phyloP scores from a whole-genome alignment of 2,113 vertebrate species.

The Pica pica region DNA sequence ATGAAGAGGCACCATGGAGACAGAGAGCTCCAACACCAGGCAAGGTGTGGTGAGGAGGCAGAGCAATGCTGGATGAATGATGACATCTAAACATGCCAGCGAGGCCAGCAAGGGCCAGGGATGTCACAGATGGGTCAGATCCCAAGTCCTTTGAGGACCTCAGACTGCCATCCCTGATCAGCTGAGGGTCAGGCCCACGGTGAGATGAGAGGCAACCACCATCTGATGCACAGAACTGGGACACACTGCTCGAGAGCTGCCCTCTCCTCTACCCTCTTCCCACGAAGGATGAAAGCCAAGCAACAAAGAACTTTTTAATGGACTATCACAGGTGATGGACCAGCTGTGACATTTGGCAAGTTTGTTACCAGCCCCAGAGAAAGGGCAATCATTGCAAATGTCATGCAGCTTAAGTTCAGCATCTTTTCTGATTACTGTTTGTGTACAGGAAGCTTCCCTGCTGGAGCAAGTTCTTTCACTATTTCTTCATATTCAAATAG shows the following conservation, averaged over 20 bases:
- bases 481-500: not conserved
- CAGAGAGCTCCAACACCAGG: not conserved
- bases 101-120: not conserved
- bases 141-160: not conserved
- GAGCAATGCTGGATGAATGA: not conserved
- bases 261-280: not conserved
- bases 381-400: not conserved
- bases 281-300: not conserved
- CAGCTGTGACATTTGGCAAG: not conserved
- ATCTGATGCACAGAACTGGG: not conserved
- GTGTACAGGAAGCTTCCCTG: not conserved
- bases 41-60: not conserved
- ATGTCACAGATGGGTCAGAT: not conserved
- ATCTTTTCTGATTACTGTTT: not conserved
- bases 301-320: not conserved
- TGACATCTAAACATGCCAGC: not conserved
- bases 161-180: not conserved
- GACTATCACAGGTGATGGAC: not conserved
- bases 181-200: not conserved
- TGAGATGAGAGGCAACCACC: not conserved
- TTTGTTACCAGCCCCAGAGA: not conserved
- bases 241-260: not conserved
- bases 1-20: not conserved
- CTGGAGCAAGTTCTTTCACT: not conserved
- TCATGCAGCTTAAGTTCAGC: not conserved